These are phyloP conservation scores for Ectobius pallidus DNA, from an alignment of 2,888 invertebrate species.

Conservation along the genomic window DNA sequence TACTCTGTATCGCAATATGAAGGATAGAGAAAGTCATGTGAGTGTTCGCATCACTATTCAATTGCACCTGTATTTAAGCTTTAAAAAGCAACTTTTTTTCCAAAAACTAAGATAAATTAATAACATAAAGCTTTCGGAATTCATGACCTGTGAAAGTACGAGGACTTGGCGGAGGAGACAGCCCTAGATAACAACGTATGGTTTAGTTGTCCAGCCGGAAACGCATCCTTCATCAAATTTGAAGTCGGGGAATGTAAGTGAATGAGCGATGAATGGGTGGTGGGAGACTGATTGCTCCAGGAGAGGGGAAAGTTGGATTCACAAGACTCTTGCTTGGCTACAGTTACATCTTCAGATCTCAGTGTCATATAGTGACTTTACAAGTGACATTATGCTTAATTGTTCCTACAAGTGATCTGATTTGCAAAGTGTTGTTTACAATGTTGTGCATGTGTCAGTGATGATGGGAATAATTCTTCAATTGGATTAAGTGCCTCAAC, in stretches of 20 bases:
- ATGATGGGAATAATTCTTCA: not conserved
- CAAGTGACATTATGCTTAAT: not conserved
- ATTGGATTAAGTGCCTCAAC: too few species aligned
- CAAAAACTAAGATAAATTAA: too few species aligned
- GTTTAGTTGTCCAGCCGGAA: slow-evolving; percentile 19
- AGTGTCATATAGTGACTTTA: not conserved
- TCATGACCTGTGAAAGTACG: too few species aligned
- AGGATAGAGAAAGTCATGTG: too few species aligned
- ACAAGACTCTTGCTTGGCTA: too few species aligned
- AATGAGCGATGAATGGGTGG: not conserved
- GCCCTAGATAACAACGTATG: too few species aligned
- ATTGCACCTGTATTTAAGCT: too few species aligned
- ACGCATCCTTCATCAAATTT: slow-evolving; percentile 27
- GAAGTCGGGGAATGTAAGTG: not conserved
- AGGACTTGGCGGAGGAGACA: too few species aligned
- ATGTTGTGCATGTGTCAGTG: not conserved
- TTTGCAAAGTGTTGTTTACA: not conserved
- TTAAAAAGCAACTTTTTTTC: too few species aligned
- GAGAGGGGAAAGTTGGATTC: not conserved
- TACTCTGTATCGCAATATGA: too few species aligned
- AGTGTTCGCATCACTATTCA: too few species aligned
- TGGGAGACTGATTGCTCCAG: not conserved
- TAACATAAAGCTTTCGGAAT: too few species aligned
- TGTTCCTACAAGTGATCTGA: not conserved
- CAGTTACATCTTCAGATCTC: not conserved